Percentiles rank a stretch among this genome's conserved stretches.
Evolutionary conservation across 2,797 vertebrate genomes (phyloP).

Genomic region (Eidolon dupreanum): DNA sequence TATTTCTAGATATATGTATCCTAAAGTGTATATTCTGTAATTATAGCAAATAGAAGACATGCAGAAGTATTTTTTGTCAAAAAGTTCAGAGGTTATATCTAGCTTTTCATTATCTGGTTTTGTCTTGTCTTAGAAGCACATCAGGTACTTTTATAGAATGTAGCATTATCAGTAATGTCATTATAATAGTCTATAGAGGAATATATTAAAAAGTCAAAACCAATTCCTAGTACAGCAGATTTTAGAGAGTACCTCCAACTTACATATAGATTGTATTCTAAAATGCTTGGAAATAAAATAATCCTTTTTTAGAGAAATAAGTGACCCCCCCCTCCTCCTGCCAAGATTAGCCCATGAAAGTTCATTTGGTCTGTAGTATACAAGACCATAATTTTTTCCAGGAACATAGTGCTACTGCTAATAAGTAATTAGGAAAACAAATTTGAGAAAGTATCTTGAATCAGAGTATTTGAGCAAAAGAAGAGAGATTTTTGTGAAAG

Average conservation of each 20-base stretch:
- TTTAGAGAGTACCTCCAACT: not conserved
- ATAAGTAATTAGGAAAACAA: not conserved
- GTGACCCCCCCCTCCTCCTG: not conserved
- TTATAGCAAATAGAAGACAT: not conserved
- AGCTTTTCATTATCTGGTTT: not conserved
- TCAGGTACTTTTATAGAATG: not conserved
- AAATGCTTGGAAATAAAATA: not conserved
- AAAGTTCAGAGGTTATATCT: not conserved
- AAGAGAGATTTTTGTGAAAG: not conserved
- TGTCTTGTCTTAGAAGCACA: not conserved
- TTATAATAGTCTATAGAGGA: not conserved
- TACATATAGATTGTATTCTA: constrained; percentile 1
- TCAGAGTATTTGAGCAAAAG: constrained; percentile 17
- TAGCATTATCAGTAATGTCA: not conserved
- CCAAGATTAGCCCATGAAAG: not conserved
- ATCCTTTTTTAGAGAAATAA: not conserved
- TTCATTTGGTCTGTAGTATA: not conserved
- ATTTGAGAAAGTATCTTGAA: not conserved
- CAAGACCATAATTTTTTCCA: not conserved
- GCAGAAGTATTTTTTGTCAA: not conserved
- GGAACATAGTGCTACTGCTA: not conserved
- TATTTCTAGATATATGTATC: not conserved
- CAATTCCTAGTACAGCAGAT: not conserved
- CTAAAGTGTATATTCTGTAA: not conserved
- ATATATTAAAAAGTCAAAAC: not conserved